Percentiles rank a stretch among this genome's conserved stretches.
phyloP scores from a whole-genome alignment of 2,113 vertebrate genomes.

The Chionis minor region DNA sequence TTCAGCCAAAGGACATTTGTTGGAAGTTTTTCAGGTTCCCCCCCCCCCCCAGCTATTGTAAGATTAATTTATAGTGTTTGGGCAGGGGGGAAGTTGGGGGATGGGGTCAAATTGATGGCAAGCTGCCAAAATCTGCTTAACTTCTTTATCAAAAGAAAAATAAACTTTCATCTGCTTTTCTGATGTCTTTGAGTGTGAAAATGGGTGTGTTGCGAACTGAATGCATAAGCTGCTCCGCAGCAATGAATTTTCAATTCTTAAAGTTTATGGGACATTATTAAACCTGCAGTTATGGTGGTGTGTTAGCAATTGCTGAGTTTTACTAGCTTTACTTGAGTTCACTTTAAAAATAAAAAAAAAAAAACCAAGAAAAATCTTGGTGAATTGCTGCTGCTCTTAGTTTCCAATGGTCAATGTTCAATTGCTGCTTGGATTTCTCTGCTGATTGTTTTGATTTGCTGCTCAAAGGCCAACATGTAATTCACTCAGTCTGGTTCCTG shows the following conservation, averaged over 20 bases:
- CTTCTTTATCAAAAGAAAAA: slow-evolving; percentile 61
- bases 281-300: slow-evolving; percentile 3
- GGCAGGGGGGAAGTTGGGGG: not conserved
- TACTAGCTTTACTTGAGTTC: slow-evolving; percentile 36
- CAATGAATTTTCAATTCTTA: slow-evolving; percentile 17
- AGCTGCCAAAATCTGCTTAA: slow-evolving; percentile 41
- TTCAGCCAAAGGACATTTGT: slow-evolving; percentile 67
- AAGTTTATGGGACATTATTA: slow-evolving; percentile 21
- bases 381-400: not conserved
- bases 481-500: not conserved
- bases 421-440: slow-evolving; percentile 17
- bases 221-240: not conserved
- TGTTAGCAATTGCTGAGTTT: slow-evolving; percentile 40
- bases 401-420: slow-evolving; percentile 20
- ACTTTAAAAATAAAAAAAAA: not conserved
- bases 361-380: not conserved
- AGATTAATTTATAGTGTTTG: slow-evolving; percentile 56
- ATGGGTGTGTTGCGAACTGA: not conserved
- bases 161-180: slow-evolving; percentile 54
- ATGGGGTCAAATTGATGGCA: slow-evolving; percentile 42
- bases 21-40: slow-evolving; percentile 1
- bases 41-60: not conserved
- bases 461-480: slow-evolving; percentile 9
- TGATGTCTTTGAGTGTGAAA: slow-evolving; percentile 58
- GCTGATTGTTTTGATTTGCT: slow-evolving; percentile 32